These are phyloP conservation scores for Dicaeum eximium DNA, from an alignment of 2,113 vertebrate genomes.

Conservation along the genomic window DNA sequence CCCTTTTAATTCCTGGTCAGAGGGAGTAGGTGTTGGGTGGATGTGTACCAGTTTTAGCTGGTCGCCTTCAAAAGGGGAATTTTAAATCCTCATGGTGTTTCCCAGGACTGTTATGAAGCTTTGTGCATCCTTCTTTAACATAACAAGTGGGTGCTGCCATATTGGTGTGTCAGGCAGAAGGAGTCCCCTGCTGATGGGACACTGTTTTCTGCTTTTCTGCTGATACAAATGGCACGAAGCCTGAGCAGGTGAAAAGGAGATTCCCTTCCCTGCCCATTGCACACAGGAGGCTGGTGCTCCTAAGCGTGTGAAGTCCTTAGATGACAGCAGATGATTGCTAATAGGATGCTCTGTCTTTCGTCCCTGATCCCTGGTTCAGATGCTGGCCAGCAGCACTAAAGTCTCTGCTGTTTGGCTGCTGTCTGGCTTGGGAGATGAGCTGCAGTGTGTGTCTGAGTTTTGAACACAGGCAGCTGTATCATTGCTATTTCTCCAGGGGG, in stretches of 20 bases:
- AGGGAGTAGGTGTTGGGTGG: neutral
- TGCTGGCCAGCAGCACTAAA: neutral
- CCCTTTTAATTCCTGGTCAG: neutral
- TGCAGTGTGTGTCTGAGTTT: neutral
- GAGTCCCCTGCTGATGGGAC: neutral
- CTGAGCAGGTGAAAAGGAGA: neutral
- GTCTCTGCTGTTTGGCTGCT: rapidly evolving
- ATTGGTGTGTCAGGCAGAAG: neutral
- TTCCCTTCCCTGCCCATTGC: neutral
- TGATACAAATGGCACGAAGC: neutral
- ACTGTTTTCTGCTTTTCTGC: neutral
- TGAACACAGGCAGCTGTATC: rapidly evolving
- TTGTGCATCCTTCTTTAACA: neutral
- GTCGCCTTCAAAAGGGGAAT: neutral
- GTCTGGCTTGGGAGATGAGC: neutral
- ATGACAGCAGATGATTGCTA: neutral
- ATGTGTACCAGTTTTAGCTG: neutral
- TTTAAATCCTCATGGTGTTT: neutral
- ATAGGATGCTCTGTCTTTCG: neutral
- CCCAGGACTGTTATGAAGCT: neutral
- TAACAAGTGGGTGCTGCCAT: neutral
- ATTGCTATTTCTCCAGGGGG: neutral
- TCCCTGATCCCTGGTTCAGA: neutral
- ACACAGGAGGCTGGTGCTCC: neutral
- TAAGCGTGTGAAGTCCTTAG: neutral